A percentile compares a stretch with the other conserved stretches of the same genome.
Conservation (phyloP, 2,797 vertebrate genomes). For the Decapterus maruadsi region DNA sequence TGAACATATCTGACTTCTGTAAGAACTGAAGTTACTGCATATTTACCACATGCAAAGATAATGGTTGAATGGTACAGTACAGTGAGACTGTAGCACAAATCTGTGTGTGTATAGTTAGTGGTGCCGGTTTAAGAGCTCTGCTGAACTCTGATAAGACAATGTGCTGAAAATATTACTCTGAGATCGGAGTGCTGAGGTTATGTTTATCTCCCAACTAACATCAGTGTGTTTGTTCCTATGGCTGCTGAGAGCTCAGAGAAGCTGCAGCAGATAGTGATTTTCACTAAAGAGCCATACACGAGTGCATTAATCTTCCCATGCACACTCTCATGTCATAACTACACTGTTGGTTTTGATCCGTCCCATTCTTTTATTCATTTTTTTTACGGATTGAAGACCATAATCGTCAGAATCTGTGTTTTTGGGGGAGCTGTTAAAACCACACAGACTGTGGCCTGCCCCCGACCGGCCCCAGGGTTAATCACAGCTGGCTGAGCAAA, state of each 20-base stretch:
- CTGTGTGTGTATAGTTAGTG: constrained; percentile 60
- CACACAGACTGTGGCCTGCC: constrained; percentile 62
- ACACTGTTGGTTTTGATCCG: not conserved
- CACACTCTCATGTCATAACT: not conserved
- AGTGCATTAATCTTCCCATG: not conserved
- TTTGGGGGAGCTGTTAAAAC: constrained; percentile 63
- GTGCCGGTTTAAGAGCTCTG: constrained; percentile 68
- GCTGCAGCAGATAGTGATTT: not conserved
- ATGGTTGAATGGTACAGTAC: constrained; percentile 21
- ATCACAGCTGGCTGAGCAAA: constrained; percentile 77
- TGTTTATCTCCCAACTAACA: constrained; percentile 25
- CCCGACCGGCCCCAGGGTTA: constrained; percentile 47
- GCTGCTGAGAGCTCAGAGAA: constrained; percentile 10
- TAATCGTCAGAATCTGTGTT: constrained; percentile 8
- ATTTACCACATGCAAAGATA: constrained; percentile 34
- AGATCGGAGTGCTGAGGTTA: constrained; percentile 53
- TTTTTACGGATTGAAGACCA: constrained; percentile 3
- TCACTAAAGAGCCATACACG: not conserved
- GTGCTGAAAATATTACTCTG: constrained; percentile 58
- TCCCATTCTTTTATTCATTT: not conserved
- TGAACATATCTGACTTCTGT: constrained; percentile 16
- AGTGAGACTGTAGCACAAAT: constrained; percentile 49
- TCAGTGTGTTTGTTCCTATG: constrained; percentile 3
- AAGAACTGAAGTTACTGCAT: constrained; percentile 16
- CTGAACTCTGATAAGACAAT: constrained; percentile 69